Evolutionary conservation across 2,113 vertebrate species (phyloP).

Genomic region (Opisthocomus hoazin): DNA sequence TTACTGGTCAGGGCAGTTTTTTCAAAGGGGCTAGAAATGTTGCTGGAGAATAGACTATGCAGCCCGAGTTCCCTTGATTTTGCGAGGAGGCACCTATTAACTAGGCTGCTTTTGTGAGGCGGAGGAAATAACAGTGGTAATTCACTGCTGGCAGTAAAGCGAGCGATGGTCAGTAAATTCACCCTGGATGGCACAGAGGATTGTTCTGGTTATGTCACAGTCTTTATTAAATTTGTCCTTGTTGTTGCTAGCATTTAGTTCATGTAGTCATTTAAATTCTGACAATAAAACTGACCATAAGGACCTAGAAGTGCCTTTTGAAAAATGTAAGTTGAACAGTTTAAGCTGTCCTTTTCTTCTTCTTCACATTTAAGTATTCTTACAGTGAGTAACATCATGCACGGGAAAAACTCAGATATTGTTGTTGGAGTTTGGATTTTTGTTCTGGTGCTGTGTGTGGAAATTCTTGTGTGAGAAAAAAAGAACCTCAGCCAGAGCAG

Average conservation of each 20-base stretch:
- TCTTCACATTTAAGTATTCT: neutral
- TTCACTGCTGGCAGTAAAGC: neutral
- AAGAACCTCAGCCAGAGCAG: neutral
- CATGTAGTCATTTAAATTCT: neutral
- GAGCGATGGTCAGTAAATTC: neutral
- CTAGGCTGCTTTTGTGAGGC: neutral
- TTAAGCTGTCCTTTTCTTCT: neutral
- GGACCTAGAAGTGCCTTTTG: neutral
- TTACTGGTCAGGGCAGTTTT: neutral
- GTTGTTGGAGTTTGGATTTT: neutral
- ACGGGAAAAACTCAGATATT: neutral
- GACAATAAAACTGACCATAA: neutral
- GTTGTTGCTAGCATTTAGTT: neutral
- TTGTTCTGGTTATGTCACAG: constrained; percentile 8
- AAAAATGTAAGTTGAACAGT: neutral
- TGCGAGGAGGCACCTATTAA: neutral
- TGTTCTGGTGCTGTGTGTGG: neutral
- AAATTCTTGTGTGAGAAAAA: neutral
- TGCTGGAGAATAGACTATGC: neutral
- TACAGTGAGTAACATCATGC: neutral
- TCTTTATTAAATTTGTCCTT: constrained; percentile 11
- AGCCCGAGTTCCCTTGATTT: neutral
- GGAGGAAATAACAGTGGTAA: neutral
- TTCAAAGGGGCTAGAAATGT: neutral
- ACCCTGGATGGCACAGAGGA: neutral